These are phyloP conservation scores for Myotis yumanensis DNA, from an alignment of 2,113 vertebrate genomes.

Conservation along the genomic window DNA sequence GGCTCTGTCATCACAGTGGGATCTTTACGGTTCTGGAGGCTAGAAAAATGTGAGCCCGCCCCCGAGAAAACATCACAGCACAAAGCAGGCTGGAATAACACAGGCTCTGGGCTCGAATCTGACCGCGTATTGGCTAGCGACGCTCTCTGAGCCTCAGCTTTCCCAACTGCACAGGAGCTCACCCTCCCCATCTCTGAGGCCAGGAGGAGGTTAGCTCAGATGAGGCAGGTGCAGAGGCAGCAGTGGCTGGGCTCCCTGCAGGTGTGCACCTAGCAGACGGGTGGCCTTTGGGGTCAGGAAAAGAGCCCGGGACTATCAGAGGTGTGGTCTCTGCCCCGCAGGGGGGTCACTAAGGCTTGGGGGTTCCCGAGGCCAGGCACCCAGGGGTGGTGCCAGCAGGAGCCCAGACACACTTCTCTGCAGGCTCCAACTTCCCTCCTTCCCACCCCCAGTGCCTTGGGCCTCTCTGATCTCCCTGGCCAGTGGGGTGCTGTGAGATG, in stretches of 20 bases:
- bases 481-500: rapidly evolving
- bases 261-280: neutral
- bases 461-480: neutral
- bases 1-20: neutral
- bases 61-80: neutral
- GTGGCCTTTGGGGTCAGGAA: rapidly evolving
- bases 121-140: rapidly evolving
- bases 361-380: rapidly evolving
- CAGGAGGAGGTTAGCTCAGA: neutral
- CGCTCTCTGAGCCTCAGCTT: neutral
- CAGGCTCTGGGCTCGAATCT: neutral
- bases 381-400: neutral
- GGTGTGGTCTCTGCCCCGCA: neutral
- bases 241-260: neutral
- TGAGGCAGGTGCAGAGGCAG: rapidly evolving
- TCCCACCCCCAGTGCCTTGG: rapidly evolving
- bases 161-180: rapidly evolving
- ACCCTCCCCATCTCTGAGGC: rapidly evolving
- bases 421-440: neutral
- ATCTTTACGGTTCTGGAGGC: neutral
- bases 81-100: neutral
- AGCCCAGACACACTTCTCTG: neutral
- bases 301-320: neutral
- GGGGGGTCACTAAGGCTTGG: rapidly evolving
- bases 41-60: neutral